phyloP scores from a whole-genome alignment of 1,140 invertebrate species.

The Gryon sp. region DNA sequence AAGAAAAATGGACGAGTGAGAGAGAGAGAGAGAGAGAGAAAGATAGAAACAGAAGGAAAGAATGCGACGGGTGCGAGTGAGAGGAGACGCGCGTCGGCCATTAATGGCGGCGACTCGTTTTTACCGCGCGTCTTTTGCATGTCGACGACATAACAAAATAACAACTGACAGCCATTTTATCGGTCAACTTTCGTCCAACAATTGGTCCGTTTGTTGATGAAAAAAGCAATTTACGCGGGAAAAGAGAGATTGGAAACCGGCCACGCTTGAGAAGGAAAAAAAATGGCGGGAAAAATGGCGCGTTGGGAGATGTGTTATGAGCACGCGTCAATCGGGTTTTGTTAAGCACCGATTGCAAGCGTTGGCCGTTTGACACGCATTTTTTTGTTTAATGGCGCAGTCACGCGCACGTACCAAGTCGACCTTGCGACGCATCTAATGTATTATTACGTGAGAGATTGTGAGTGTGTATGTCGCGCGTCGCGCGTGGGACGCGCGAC shows the following conservation, averaged over 20 bases:
- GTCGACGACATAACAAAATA: no score
- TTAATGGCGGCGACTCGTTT: conserved; percentile 28
- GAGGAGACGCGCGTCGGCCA: conserved; percentile 32
- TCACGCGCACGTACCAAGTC: background rate
- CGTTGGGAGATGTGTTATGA: background rate
- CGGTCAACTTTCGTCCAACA: no score
- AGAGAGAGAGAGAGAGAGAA: conserved; percentile 9
- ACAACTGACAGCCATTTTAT: no score
- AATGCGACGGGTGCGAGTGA: background rate
- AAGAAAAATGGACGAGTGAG: background rate
- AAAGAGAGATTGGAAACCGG: no score
- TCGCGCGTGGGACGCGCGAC: conserved; percentile 31
- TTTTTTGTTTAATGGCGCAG: no score
- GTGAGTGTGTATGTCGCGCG: no score
- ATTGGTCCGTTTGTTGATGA: no score
- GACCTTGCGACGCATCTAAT: background rate
- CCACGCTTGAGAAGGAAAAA: background rate
- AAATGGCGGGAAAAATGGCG: conserved; percentile 51
- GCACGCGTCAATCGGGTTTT: background rate
- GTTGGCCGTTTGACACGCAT: no score
- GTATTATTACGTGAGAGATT: no score
- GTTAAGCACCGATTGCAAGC: no score
- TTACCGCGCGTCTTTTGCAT: background rate
- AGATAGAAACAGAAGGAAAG: no score
- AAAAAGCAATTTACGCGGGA: no score